Conservation (phyloP, 1,140 invertebrate species). For the Nomia melanderi region DNA sequence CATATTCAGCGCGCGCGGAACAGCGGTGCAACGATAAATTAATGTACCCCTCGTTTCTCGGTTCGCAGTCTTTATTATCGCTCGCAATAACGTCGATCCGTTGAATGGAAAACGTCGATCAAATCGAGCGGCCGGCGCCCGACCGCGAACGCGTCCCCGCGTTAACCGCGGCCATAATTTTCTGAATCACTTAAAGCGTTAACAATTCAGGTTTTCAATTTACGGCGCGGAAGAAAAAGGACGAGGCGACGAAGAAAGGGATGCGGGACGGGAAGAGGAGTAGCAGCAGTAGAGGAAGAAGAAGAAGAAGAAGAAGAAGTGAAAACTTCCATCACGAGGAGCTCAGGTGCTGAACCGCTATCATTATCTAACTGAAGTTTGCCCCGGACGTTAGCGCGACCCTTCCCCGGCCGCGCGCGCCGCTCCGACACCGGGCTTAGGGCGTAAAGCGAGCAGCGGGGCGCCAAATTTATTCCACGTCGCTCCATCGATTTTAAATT, state of each 20-base stretch:
- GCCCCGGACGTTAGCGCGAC: neutral
- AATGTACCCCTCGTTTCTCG: no score
- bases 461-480: constrained; percentile 75
- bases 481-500: constrained; percentile 78
- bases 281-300: neutral
- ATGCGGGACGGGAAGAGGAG: neutral
- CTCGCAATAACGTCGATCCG: no score
- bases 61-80: no score
- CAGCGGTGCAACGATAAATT: no score
- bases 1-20: no score
- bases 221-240: neutral
- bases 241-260: no score
- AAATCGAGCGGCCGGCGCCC: no score
- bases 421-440: neutral
- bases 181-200: neutral
- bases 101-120: no score
- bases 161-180: neutral
- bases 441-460: constrained; percentile 29
- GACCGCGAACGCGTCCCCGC: no score
- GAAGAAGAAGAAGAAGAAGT: no score
- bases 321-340: constrained; percentile 5
- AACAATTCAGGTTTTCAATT: neutral
- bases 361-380: constrained; percentile 39
- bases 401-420: neutral
- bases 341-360: constrained; percentile 20